These are phyloP conservation scores for Amorpha juglandis DNA, from an alignment of 2,888 invertebrate species.

Conservation along the genomic window DNA sequence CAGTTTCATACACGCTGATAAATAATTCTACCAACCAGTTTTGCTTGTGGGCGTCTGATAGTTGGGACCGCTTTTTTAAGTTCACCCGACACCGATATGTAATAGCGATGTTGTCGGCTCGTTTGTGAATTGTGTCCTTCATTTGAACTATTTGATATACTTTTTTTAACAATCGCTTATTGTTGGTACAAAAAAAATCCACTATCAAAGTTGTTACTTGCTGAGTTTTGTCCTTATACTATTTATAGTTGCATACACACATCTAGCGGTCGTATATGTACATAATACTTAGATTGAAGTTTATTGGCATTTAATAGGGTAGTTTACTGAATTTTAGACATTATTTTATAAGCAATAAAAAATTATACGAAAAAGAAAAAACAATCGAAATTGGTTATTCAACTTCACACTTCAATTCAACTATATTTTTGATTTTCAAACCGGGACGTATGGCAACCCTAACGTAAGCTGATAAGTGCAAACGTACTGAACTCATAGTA, in stretches of 20 bases:
- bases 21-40: conserved; percentile 2
- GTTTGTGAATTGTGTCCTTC: conserved; percentile 19
- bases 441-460: no score
- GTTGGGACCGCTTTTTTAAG: conserved; percentile 8
- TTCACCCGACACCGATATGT: conserved; percentile 19
- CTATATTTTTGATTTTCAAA: no score
- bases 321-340: no score
- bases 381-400: no score
- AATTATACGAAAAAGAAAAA: no score
- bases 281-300: neutral
- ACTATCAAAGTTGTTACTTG: no score
- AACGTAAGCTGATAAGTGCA: conserved; percentile 20
- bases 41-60: conserved; percentile 3
- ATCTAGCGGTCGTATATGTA: no score
- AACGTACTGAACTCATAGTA: neutral
- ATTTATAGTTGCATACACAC: no score
- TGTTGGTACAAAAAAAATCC: no score
- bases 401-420: no score
- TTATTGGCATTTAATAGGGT: neutral
- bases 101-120: conserved; percentile 10
- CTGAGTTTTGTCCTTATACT: no score
- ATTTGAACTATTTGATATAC: neutral
- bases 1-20: conserved; percentile 7
- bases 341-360: no score
- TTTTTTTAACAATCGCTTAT: neutral